Evolutionary conservation across 2,113 vertebrate species (phyloP).

Genomic region (Plestiodon gilberti): DNA sequence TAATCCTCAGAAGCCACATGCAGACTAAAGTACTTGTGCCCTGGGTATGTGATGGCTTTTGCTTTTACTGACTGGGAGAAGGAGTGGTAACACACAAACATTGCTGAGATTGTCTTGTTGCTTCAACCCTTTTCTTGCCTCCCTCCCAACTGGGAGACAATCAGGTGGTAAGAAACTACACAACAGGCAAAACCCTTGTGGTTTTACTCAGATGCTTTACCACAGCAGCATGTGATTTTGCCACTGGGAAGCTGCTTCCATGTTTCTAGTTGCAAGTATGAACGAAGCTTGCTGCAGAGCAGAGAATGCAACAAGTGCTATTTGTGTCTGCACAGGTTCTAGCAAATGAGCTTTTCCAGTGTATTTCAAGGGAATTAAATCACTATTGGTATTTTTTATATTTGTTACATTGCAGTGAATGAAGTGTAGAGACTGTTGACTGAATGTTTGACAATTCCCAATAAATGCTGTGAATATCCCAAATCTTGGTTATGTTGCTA

Average conservation of each 20-base stretch:
- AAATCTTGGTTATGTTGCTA: background rate
- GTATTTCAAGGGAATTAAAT: background rate
- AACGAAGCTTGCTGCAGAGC: background rate
- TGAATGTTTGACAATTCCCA: background rate
- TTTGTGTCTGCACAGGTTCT: background rate
- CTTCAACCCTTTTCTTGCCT: background rate
- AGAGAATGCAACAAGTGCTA: background rate
- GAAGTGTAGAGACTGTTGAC: background rate
- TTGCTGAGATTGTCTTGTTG: background rate
- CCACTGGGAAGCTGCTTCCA: background rate
- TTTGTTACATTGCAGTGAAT: too few species aligned
- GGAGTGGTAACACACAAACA: background rate
- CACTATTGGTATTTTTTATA: background rate
- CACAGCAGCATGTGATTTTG: background rate
- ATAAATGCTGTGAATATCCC: background rate
- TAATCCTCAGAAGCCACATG: background rate
- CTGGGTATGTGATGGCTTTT: background rate
- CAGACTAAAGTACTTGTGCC: background rate
- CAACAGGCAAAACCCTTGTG: background rate
- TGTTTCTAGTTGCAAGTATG: background rate
- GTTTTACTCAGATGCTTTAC: background rate
- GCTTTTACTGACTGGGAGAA: background rate
- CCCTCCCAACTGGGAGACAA: background rate
- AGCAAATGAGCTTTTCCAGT: background rate
- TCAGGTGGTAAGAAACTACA: background rate